These are phyloP conservation scores for Halcyon malimbica DNA, from an alignment of 2,113 vertebrate genomes.

Conservation along the genomic window DNA sequence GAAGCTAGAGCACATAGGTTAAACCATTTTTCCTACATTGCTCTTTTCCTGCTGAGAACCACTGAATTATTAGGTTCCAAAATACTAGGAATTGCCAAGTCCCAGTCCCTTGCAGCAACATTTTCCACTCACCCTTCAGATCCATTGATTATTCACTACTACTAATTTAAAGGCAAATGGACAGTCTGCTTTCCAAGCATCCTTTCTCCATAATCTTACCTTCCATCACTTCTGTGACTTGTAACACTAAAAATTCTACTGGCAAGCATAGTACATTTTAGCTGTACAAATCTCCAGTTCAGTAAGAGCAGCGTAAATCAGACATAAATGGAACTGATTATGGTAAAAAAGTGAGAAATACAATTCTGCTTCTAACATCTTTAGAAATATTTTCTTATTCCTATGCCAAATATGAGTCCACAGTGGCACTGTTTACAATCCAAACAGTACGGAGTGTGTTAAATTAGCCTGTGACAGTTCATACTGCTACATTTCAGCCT, in stretches of 20 bases:
- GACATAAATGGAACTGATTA: neutral
- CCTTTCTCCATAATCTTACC: neutral
- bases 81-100: neutral
- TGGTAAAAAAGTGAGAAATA: neutral
- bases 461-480: neutral
- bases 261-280: neutral
- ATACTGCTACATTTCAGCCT: neutral
- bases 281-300: neutral
- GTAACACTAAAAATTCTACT: neutral
- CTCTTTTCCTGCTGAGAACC: neutral
- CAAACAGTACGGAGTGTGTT: neutral
- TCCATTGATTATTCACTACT: neutral
- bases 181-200: neutral
- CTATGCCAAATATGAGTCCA: neutral
- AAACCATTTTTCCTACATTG: constrained; percentile 20
- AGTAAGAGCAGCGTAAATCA: neutral
- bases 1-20: neutral
- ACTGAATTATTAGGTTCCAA: neutral
- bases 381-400: neutral
- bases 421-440: neutral
- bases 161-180: neutral
- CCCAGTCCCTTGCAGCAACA: neutral
- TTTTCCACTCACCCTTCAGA: neutral
- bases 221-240: neutral
- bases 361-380: neutral